Conservation (phyloP, 2,797 vertebrate genomes). For the Moxostoma hubbsi region DNA sequence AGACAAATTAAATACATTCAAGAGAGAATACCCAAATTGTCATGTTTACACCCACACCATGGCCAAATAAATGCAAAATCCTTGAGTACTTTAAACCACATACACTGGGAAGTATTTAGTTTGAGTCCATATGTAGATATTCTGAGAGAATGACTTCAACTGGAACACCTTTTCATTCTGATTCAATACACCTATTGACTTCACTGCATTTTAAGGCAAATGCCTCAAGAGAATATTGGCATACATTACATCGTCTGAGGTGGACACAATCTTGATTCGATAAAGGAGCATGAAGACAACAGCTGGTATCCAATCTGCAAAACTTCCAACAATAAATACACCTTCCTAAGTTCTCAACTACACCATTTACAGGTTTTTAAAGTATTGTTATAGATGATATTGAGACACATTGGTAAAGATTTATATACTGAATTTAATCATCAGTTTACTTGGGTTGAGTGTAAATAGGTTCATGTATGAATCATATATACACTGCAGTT, state of each 20-base stretch:
- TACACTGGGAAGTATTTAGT: not conserved
- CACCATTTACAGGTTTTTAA: no score
- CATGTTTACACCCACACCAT: not conserved
- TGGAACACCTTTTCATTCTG: not conserved
- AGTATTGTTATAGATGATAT: not conserved
- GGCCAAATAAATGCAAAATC: not conserved
- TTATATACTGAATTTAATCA: no score
- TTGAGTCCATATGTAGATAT: conserved; percentile 11
- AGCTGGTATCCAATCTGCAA: not conserved
- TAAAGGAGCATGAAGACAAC: not conserved
- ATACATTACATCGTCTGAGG: not conserved
- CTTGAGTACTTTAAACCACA: no score
- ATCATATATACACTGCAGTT: no score
- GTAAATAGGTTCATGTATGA: not conserved
- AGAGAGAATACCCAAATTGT: not conserved
- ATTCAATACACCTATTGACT: not conserved
- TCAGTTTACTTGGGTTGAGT: no score
- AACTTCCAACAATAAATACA: no score
- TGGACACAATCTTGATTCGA: not conserved
- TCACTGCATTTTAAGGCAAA: not conserved
- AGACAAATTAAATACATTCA: not conserved
- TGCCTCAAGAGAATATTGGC: not conserved
- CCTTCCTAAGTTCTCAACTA: no score
- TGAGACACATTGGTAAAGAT: not conserved
- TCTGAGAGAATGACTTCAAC: not conserved